Percentiles rank a stretch among this genome's conserved stretches.
These are phyloP conservation scores for Iphiclides podalirius DNA, from an alignment of 2,888 invertebrate species.

Conservation along the genomic window DNA sequence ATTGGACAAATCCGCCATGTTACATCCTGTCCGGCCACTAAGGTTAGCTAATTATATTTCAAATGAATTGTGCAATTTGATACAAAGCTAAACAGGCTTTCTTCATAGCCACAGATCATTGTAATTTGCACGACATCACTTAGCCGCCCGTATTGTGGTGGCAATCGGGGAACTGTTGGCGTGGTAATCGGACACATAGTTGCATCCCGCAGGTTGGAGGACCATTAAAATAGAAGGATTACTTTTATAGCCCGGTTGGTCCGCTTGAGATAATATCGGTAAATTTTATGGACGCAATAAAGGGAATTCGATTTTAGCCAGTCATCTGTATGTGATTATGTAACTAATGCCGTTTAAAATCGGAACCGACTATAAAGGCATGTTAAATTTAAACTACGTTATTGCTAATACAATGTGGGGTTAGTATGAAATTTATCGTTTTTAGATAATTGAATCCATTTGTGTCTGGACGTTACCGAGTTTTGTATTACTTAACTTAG, in stretches of 20 bases:
- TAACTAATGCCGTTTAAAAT: constrained; percentile 40
- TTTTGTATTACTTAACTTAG: too few relatives aligned
- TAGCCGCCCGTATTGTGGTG: constrained; percentile 10
- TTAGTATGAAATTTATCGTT: constrained; percentile 21
- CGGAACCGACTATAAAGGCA: constrained; percentile 13
- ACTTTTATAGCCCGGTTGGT: constrained; percentile 73
- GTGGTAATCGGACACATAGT: constrained; percentile 66
- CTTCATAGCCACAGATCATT: too few relatives aligned
- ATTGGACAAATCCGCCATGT: too few relatives aligned
- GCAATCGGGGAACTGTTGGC: constrained; percentile 25
- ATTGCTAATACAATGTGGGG: constrained; percentile 12
- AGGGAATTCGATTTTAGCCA: constrained; percentile 75
- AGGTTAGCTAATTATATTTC: too few relatives aligned
- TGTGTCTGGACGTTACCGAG: too few relatives aligned
- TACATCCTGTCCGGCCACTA: too few relatives aligned
- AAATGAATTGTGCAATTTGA: too few relatives aligned
- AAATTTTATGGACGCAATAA: constrained; percentile 76
- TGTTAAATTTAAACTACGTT: constrained; percentile 17
- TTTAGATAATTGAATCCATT: constrained; percentile 16
- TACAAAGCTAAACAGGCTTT: too few relatives aligned
- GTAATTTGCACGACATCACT: too few relatives aligned
- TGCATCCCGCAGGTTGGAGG: constrained; percentile 70
- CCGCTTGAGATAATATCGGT: constrained; percentile 75
- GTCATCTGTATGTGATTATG: constrained; percentile 70
- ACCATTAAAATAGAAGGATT: constrained; percentile 77